Base-by-base conservation (phyloP, 2,888 invertebrate species). In the Dichetophora obliterata region DNA sequence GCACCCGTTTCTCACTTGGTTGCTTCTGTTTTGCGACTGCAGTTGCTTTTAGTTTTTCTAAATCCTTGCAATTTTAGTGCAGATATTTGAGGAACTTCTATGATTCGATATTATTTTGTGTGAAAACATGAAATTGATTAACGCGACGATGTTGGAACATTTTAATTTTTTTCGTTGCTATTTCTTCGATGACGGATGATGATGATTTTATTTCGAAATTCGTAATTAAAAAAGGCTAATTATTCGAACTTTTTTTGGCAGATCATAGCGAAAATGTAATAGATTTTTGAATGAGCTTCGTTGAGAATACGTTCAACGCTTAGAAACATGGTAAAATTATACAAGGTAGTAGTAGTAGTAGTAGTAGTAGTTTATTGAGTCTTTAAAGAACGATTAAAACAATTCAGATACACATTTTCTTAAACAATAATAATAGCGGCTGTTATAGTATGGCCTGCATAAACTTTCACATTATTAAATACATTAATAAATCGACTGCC, bases 141-240 rank as follows among this genome's bases (percentile, higher is more conserved):
- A 76, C 57, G 73, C 69, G 78, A 78, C 71, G 75, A 68, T 52
- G 34, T 48, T 27, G 19, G 43, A 65, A 22, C 73, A 52, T 65
- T 74, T 72, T 50, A n/a, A 50, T 19, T 16, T 61, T 31, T 59
- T 43, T 74, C 27, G 52, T 14, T 59, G 63, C 19, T n/a, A 5
- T 43, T 31, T 37, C 54, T 75, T 43, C 66, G 22, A 65, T 75
- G 52, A 72, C 72, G 50, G 74, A 74, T 66, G 65, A 74, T 59
- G 43, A 61, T 61, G 48, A 72, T 59, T 43, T 43, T 59, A 61
- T 50, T 72, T 48, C 61, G 61, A 61, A 72, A 61, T 72, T 70
- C 70, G 57, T 22, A 57, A 57, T 57, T 57, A 22, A 57, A 57
- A n/a, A 43, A 43, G 43, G 43, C 43, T 11, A 43, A 43, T 43